A percentile compares a stretch with the other conserved stretches of the same genome.
Evolutionary conservation across 2,113 vertebrate genomes (phyloP).

Genomic region (Micronycteris hirsuta): DNA sequence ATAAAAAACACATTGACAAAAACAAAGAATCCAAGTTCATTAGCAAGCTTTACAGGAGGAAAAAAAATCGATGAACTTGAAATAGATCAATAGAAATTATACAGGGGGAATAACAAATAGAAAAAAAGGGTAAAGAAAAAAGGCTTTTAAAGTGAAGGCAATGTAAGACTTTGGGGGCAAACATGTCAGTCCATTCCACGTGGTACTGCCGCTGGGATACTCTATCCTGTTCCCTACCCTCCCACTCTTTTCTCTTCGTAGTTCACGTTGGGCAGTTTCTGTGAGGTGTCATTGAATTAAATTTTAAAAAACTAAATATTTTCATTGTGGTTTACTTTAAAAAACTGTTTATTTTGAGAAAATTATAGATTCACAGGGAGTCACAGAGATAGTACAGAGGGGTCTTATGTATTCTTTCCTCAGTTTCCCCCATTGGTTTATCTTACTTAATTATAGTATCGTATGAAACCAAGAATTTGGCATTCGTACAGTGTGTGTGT

Average conservation of each 20-base stretch:
- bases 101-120: background rate
- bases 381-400: background rate
- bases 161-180: background rate
- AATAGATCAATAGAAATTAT: background rate
- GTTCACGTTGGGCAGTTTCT: background rate
- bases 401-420: background rate
- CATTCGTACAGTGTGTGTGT: background rate
- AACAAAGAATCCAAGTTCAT: background rate
- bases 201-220: too few species aligned
- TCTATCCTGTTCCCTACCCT: background rate
- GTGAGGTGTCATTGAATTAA: background rate
- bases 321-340: background rate
- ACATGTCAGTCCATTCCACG: background rate
- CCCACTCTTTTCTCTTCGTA: background rate
- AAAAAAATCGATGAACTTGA: background rate
- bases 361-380: background rate
- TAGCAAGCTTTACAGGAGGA: background rate
- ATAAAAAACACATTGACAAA: background rate
- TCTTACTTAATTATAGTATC: too few species aligned
- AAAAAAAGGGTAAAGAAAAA: background rate
- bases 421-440: background rate
- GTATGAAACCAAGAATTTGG: background rate
- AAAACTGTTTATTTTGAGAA: background rate
- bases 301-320: background rate
- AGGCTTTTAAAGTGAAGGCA: background rate